Conservation (phyloP, 1,140 invertebrate genomes). For the Monochamus saltuarius region DNA sequence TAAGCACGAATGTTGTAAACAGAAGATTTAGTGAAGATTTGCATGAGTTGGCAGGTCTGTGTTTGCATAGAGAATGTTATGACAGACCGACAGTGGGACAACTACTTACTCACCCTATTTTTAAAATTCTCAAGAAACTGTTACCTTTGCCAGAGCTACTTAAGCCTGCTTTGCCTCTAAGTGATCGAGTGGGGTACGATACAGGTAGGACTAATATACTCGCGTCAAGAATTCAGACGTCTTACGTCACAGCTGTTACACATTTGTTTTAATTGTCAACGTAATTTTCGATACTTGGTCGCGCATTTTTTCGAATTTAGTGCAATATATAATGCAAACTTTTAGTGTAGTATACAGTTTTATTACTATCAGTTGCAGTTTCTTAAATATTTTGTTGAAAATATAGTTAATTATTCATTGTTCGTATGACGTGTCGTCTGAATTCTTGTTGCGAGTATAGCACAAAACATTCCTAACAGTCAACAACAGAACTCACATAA, state of each 20-base stretch:
- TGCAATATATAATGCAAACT: too few species aligned
- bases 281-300: too few species aligned
- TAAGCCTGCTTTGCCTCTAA: constrained; percentile 57
- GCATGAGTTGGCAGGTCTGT: constrained; percentile 73
- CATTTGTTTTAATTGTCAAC: too few species aligned
- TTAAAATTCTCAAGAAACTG: constrained; percentile 63
- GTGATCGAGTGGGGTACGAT: constrained; percentile 51
- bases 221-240: constrained; percentile 16
- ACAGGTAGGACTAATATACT: constrained; percentile 42
- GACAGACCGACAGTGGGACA: constrained; percentile 65
- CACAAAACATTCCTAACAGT: too few species aligned
- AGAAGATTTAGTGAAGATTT: constrained; percentile 72
- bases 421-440: too few species aligned
- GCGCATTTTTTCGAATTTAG: too few species aligned
- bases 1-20: constrained; percentile 46
- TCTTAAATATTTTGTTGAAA: too few species aligned
- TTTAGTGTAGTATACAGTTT: too few species aligned
- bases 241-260: neutral
- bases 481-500: too few species aligned
- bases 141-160: constrained; percentile 54
- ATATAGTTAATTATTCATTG: too few species aligned
- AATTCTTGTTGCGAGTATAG: too few species aligned
- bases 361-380: too few species aligned
- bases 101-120: constrained; percentile 72
- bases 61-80: constrained; percentile 65